Conservation (phyloP, 2,113 vertebrate genomes). For the Rhinoptilus africanus region DNA sequence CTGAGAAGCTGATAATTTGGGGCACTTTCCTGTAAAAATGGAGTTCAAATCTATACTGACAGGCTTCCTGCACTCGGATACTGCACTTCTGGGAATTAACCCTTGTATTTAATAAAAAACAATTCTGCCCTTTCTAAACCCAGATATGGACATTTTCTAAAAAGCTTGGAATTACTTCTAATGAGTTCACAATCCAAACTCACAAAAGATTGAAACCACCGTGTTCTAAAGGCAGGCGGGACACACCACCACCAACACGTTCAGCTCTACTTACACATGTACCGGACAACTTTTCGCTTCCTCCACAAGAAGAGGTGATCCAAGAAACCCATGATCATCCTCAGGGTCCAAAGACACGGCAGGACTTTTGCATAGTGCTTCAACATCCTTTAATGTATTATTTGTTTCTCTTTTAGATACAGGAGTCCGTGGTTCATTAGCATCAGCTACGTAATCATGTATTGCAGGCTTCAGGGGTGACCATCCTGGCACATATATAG, state of each 20-base stretch:
- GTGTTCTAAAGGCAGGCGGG: too few species aligned
- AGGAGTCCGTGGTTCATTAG: background rate
- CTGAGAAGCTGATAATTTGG: background rate
- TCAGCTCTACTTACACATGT: conserved; percentile 7
- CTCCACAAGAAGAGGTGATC: conserved; percentile 20
- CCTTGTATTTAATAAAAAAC: background rate
- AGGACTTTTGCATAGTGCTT: background rate
- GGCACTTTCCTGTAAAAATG: background rate
- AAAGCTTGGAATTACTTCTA: background rate
- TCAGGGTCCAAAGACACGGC: accelerated
- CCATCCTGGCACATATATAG: conserved; percentile 25
- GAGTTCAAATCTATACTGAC: background rate
- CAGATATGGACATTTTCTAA: background rate
- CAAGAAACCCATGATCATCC: background rate
- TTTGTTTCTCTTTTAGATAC: background rate
- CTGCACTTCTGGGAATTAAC: background rate
- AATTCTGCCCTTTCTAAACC: background rate
- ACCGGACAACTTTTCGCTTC: background rate
- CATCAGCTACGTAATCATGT: accelerated
- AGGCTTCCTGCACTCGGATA: background rate
- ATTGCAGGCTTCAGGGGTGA: background rate
- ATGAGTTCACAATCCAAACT: background rate
- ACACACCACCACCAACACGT: background rate
- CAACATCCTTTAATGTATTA: background rate
- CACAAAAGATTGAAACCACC: background rate